Base-by-base conservation (phyloP, 2,797 vertebrate genomes). In the Arvicola amphibius region DNA sequence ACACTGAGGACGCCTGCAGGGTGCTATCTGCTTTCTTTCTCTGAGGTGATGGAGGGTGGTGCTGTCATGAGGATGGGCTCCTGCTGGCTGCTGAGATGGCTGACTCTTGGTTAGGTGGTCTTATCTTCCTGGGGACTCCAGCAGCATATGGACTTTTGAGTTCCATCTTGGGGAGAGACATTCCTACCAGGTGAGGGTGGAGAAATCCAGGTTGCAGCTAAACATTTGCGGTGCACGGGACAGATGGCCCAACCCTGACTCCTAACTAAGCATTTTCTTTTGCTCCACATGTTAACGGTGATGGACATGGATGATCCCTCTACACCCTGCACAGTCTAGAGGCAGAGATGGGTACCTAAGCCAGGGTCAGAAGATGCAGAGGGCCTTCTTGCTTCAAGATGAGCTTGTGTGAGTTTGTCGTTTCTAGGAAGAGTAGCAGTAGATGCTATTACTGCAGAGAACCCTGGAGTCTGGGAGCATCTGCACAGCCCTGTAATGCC, bases 101-200 rank as follows among this genome's bases (percentile, higher is more conserved):
- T 21, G 37, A 56, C 51, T 92, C 46, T 95, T 94, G 93, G 79
- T 65, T 0, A n/a, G 17, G 11, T 48, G 92, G 65, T 89, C 94
- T 94, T 90, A 29, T 93, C 76, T 40, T 91, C 19, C 12, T 81
- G 5, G 65, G 43, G 32, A 90, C 37, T 93, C 78, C 23, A 48
- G 29, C 77, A 90, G 56, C 53, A 59, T 84, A 65, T 92, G 74
- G 78, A 92, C 56, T 93, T 96, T 73, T 89, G 17, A 87, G 91
- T 80, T 80, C 27, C 16, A 53, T 6, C 56, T 11, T 19, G 16
- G 56, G 12, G 32, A 78, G 27, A n/a, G 14, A 11, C 32, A 2
- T 40, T 67, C 73, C 40, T 88, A 40, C 0, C 67, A 76, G 14
- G 48, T 1, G 32, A 40, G 23, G 40, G 21, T 37, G 51, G 27